Evolutionary conservation across 2,888 invertebrate species (phyloP).

Genomic region (Cantharis flavilabris): DNA sequence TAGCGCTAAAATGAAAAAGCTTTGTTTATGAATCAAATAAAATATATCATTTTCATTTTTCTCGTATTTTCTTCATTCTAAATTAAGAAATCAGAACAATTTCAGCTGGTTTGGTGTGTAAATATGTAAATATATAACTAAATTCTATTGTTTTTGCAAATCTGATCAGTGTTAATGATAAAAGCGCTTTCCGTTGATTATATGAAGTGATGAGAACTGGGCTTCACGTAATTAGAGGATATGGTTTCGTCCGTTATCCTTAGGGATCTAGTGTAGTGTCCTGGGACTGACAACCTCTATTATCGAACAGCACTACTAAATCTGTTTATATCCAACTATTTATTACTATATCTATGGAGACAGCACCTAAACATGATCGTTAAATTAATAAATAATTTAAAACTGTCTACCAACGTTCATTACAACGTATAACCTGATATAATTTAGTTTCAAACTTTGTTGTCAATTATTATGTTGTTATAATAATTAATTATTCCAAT

Average conservation of each 20-base stretch:
- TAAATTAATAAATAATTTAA: not conserved
- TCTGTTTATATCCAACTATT: conserved; percentile 25
- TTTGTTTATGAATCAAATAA: not conserved
- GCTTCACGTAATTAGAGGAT: conserved; percentile 27
- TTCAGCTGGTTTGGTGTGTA: too few relatives aligned
- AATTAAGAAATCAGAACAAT: not conserved
- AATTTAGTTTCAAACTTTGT: not conserved
- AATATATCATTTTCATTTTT: not conserved
- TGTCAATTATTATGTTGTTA: not conserved
- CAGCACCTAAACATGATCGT: not conserved
- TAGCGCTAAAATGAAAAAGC: not conserved
- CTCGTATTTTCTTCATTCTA: not conserved
- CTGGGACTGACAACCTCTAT: conserved; percentile 25
- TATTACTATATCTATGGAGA: conserved; percentile 7
- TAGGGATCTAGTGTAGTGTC: conserved; percentile 17
- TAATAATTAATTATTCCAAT: not conserved
- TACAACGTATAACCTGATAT: not conserved
- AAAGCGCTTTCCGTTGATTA: conserved; percentile 18
- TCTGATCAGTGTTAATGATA: not conserved
- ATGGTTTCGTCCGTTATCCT: conserved; percentile 26
- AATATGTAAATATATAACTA: too few relatives aligned
- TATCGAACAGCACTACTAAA: conserved; percentile 23
- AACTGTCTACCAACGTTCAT: not conserved
- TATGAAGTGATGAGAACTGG: conserved; percentile 24
- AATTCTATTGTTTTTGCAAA: not conserved